These are phyloP conservation scores for Bombycilla garrulus DNA, from an alignment of 2,113 vertebrate species.

Conservation along the genomic window DNA sequence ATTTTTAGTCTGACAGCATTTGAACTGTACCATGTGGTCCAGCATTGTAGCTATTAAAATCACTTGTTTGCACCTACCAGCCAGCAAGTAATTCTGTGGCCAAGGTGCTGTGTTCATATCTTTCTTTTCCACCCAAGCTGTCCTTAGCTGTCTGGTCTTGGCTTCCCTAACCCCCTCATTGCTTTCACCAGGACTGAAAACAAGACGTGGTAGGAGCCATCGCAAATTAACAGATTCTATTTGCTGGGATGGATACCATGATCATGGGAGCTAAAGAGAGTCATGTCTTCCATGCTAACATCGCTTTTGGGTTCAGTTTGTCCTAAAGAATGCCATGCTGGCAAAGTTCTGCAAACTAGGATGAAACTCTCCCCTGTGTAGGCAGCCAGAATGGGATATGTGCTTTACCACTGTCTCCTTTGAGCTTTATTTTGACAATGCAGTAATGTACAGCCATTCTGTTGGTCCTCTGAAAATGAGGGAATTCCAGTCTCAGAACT, in stretches of 20 bases:
- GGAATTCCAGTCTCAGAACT: constrained; percentile 13
- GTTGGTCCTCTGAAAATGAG: not conserved
- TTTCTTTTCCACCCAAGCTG: not conserved
- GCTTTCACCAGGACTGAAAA: not conserved
- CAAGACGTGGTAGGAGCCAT: not conserved
- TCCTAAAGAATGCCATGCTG: not conserved
- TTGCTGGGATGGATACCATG: not conserved
- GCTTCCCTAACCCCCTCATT: not conserved
- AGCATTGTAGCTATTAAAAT: constrained; percentile 1
- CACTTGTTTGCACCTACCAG: constrained; percentile 3
- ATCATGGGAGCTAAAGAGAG: not conserved
- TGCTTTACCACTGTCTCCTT: not conserved
- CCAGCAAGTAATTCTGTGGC: not conserved
- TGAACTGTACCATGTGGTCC: constrained; percentile 16
- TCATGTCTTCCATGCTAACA: not conserved
- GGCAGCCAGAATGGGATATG: not conserved
- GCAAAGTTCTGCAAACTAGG: not conserved
- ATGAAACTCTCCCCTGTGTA: not conserved
- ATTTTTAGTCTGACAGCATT: constrained; percentile 35
- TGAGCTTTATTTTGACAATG: not conserved
- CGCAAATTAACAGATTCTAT: not conserved
- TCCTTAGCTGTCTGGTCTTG: not conserved
- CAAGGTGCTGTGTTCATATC: not conserved
- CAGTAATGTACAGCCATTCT: not conserved
- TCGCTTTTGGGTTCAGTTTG: not conserved